These are phyloP conservation scores for Sapayoa aenigma DNA, from an alignment of 2,113 vertebrate species.

Conservation along the genomic window DNA sequence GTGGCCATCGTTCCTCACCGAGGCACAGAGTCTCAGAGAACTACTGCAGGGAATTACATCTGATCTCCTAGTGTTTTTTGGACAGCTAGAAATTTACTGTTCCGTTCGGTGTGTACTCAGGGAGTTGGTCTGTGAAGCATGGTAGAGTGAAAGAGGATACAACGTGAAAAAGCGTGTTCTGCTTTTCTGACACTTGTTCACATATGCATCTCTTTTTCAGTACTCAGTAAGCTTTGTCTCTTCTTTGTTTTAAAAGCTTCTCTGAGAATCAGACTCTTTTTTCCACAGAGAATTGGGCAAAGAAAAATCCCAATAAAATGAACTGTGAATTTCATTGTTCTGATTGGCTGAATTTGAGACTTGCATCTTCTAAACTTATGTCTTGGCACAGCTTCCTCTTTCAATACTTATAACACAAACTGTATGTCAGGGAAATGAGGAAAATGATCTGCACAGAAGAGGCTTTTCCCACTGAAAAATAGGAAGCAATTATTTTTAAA, in stretches of 20 bases:
- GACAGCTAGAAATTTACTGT: conserved; percentile 1
- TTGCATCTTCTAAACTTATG: background rate
- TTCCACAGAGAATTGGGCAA: background rate
- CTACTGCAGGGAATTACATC: background rate
- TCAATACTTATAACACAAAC: background rate
- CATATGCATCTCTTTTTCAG: background rate
- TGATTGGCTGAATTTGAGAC: background rate
- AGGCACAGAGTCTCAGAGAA: background rate
- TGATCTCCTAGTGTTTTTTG: background rate
- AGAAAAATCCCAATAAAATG: background rate
- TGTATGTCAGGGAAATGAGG: background rate
- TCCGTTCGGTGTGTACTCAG: background rate
- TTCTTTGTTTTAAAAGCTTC: background rate
- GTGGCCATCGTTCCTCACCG: background rate
- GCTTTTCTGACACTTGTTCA: background rate
- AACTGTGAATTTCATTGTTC: background rate
- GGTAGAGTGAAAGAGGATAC: background rate
- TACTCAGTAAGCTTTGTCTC: background rate
- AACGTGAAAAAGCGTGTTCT: background rate
- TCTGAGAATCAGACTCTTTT: background rate
- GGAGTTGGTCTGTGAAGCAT: background rate
- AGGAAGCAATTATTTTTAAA: background rate
- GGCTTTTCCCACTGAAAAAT: background rate
- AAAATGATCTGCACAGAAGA: background rate
- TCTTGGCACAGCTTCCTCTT: background rate